Percentiles rank a stretch among this genome's conserved stretches.
phyloP scores from a whole-genome alignment of 1,140 invertebrate species.

The Oedothorax gibbosus region DNA sequence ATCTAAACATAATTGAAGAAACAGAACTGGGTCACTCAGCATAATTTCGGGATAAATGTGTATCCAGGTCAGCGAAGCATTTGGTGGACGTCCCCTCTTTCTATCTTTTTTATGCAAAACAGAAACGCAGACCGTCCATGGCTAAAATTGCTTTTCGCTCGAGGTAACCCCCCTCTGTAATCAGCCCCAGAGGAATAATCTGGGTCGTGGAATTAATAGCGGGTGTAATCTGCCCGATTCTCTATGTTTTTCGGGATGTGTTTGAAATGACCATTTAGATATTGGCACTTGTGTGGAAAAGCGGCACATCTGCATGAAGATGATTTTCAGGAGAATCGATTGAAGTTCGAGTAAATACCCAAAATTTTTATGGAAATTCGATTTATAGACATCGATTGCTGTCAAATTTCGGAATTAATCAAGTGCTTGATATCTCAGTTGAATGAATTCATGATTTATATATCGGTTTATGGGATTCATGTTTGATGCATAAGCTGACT shows the following conservation, averaged over 20 bases:
- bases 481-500: too few relatives aligned
- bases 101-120: conserved; percentile 10
- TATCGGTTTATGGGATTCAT: too few relatives aligned
- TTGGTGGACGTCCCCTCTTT: conserved; percentile 20
- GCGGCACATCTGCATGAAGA: too few relatives aligned
- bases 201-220: conserved; percentile 31
- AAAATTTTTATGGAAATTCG: too few relatives aligned
- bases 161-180: conserved; percentile 26
- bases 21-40: conserved; percentile 6
- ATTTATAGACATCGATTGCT: too few relatives aligned
- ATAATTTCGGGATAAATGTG: neutral
- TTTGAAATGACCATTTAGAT: neutral
- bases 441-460: too few relatives aligned
- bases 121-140: conserved; percentile 16
- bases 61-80: conserved; percentile 23
- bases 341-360: too few relatives aligned
- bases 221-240: conserved; percentile 10
- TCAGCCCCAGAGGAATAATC: neutral
- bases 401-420: too few relatives aligned
- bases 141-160: conserved; percentile 44
- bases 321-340: too few relatives aligned
- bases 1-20: neutral
- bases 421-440: too few relatives aligned
- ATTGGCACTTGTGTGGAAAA: too few relatives aligned
- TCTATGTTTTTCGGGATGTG: neutral